Base-by-base conservation (phyloP, 2,113 vertebrate genomes). In the Aspiorhynchus laticeps region DNA sequence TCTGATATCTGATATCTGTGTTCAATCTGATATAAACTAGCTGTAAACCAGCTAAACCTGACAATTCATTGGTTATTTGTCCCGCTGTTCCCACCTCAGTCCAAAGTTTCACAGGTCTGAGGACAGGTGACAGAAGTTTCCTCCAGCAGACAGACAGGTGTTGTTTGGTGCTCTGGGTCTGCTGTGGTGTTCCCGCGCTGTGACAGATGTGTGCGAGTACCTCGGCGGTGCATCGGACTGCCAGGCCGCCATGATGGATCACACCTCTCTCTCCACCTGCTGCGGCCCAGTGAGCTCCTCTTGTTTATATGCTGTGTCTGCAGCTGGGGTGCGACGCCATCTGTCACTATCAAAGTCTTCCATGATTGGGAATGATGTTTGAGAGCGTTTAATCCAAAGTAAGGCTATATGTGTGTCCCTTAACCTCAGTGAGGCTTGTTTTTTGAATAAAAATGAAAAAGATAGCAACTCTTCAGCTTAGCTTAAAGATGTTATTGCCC, bases 241-340 rank as follows among this genome's bases (percentile, higher is more conserved):
- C 85, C 76, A 69, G 75, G 46, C 21, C 2, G 41, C 76, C 63
- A 12, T 86, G 77, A 86, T 86, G n/a, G 85, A 86, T 86, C 48
- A 36, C 85, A 86, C 51, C 77, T 80, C 63, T 71, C n/a, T 80
- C 63, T 61, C 65, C 48, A 73, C 75, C 76, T 86, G 85, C 76
- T 53, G 61, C 9, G 28, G 21, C 41, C 26, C 46, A 63, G 48
- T 6, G 14, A 81, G 77, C 48, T 67, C 36, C 65, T 80, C 85
- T 67, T 82, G 80, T 82, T 80, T 73, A 86, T 61, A 36, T 80
- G 63, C 85, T 59, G 85, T 5, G 19, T 74, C 36, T 86, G 48
- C 85, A 46, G 85, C 63, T 56, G 65, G 48, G 80, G 36, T 53
- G 48, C 10, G 3, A 38, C 1, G 8, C 63, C 77, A 86, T 80